Base-by-base conservation (phyloP, 2,113 vertebrate species). In the Poeciliopsis prolifica region DNA sequence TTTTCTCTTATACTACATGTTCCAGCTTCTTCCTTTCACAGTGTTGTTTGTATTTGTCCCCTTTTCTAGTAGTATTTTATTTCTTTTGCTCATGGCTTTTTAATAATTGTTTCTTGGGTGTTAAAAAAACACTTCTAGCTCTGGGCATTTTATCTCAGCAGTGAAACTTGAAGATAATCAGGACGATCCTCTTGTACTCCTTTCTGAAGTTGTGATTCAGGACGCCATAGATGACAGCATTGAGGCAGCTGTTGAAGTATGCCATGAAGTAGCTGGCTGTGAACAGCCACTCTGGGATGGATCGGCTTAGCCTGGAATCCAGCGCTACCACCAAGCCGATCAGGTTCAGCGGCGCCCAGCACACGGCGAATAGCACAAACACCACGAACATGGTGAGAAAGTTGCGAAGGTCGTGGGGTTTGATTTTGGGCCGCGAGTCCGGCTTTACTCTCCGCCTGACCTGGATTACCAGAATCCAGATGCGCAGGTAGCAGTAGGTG, bases 321-420 rank as follows among this genome's bases (percentile, higher is more conserved):
- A 95, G 74, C 1, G 95, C 95, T 81, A 96, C 95, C 0, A 92
- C 90, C 78, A 96, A 90, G 61, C 95, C 95, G 10, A 96, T 96
- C 28, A 96, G 83, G 87, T 96, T 96, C 24, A 96, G 75, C 0
- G 95, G 95, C 1, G 94, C 95, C 95, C 95, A 96, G 82, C 95
- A 96, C 8, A 96, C 92, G 0, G 95, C 95, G 3, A 96, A 96
- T 24, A 96, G 92, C 77, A 96, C 95, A 3, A 96, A 95, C 58
- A 96, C 95, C 82, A 95, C 91, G 15, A 96, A 96, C 95, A 95
- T 96, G 75, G 95, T 95, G 74, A 96, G 92, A 87, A 96, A 96
- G 88, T 95, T 95, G 63, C 95, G 91, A 15, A 95, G 81, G 86
- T 95, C 95, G 3, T 96, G 95, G 0, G 94, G 95, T 63, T 95